Evolutionary conservation across 2,797 vertebrate genomes (phyloP).

Genomic region (Gymnodraco acuticeps): DNA sequence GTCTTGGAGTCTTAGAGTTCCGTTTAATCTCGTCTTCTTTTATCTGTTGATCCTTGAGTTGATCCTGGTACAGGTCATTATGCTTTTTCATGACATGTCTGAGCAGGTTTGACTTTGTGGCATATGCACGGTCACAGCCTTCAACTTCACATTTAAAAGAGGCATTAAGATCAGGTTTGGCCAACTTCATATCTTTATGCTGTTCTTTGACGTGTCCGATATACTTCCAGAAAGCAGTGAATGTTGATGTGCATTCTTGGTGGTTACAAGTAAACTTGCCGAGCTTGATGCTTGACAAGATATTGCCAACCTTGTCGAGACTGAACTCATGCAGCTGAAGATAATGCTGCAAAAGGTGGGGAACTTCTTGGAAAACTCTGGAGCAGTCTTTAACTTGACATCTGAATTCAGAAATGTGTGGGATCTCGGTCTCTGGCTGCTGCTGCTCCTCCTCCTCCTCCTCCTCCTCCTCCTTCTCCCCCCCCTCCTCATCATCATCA

Average conservation of each 20-base stretch:
- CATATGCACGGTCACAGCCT: conserved; percentile 94
- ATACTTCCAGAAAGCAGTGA: conserved; percentile 91
- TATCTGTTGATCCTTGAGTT: conserved; percentile 89
- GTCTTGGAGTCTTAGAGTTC: conserved; percentile 72
- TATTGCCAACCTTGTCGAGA: conserved; percentile 87
- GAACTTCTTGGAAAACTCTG: conserved; percentile 92
- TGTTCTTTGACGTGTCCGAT: conserved; percentile 89
- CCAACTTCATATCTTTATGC: conserved; percentile 85
- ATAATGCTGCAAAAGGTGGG: conserved; percentile 94
- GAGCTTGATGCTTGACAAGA: conserved; percentile 85
- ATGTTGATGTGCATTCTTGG: conserved; percentile 87
- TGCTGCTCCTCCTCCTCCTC: too few relatives aligned
- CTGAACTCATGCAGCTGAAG: conserved; percentile 93
- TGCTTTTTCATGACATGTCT: conserved; percentile 97
- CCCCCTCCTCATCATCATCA: conserved; percentile 81
- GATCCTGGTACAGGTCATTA: conserved; percentile 91
- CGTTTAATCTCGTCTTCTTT: conserved; percentile 87
- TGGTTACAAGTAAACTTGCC: conserved; percentile 93
- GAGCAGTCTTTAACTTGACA: conserved; percentile 96
- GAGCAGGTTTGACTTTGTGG: conserved; percentile 95
- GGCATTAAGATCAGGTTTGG: conserved; percentile 82
- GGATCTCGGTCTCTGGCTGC: conserved; percentile 78
- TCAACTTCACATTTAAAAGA: conserved; percentile 93
- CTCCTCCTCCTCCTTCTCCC: not conserved
- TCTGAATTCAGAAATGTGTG: conserved; percentile 89